A percentile compares a stretch with the other conserved stretches of the same genome.
These are phyloP conservation scores for Phataginus tricuspis DNA, from an alignment of 2,797 vertebrate genomes.

Conservation along the genomic window DNA sequence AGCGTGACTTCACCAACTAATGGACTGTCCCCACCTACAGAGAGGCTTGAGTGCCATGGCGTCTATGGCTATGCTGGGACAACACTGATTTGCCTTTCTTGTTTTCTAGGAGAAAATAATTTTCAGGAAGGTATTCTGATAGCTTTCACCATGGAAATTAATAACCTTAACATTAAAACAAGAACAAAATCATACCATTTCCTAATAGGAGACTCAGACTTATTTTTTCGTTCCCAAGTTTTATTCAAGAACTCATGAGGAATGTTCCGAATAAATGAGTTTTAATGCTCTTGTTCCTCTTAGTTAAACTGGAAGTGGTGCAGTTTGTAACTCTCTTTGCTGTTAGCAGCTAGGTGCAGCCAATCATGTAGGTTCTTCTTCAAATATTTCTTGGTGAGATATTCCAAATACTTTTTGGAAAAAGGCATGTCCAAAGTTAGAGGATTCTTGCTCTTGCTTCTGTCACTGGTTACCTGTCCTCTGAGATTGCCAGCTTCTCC, in stretches of 20 bases:
- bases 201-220: neutral
- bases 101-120: neutral
- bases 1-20: slow-evolving; percentile 89
- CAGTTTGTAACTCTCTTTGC: neutral
- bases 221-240: neutral
- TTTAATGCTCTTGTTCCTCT: neutral
- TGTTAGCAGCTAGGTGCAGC: neutral
- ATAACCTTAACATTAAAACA: neutral
- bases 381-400: neutral
- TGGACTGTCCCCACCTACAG: slow-evolving; percentile 48
- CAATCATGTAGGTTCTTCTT: neutral
- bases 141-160: neutral
- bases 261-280: neutral
- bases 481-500: too few species aligned
- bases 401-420: too few species aligned
- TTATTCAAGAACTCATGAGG: neutral
- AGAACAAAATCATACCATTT: neutral
- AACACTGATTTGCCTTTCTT: slow-evolving; percentile 41
- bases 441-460: too few species aligned
- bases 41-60: slow-evolving; percentile 71
- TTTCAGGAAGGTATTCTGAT: neutral
- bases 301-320: neutral
- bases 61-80: slow-evolving; percentile 78
- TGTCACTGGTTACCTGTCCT: too few species aligned
- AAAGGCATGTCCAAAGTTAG: too few species aligned